Conservation (phyloP, 2,888 invertebrate species). For the Schrankia costaestrigalis region DNA sequence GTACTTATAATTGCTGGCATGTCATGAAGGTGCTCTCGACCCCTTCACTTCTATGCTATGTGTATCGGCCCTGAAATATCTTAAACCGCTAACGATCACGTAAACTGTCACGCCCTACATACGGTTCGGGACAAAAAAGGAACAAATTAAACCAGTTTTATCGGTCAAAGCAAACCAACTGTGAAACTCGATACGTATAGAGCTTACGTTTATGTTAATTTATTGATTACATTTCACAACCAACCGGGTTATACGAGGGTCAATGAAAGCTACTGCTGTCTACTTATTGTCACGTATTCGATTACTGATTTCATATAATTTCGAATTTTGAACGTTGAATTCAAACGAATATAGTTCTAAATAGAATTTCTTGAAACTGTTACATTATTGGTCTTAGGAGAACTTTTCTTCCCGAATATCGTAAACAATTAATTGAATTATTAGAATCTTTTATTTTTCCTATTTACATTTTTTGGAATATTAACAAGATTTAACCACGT, state of each 20-base stretch:
- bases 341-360: too few relatives aligned
- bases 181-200: slow-evolving; percentile 14
- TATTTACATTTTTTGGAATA: too few relatives aligned
- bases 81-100: slow-evolving; percentile 18
- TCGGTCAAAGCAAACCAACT: slow-evolving; percentile 15
- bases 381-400: too few relatives aligned
- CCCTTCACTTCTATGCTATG: slow-evolving; percentile 47
- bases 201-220: slow-evolving; percentile 15
- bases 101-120: slow-evolving; percentile 30
- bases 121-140: slow-evolving; percentile 20
- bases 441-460: too few relatives aligned
- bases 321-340: too few relatives aligned
- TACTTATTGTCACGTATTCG: too few relatives aligned
- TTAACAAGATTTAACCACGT: too few relatives aligned
- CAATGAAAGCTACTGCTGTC: background rate
- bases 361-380: too few relatives aligned
- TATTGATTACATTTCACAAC: slow-evolving; percentile 10
- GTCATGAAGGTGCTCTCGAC: slow-evolving; percentile 63
- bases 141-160: slow-evolving; percentile 12
- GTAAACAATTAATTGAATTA: too few relatives aligned
- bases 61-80: slow-evolving; percentile 25
- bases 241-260: slow-evolving; percentile 3
- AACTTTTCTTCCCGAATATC: too few relatives aligned
- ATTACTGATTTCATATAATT: too few relatives aligned
- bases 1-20: slow-evolving; percentile 70